Conservation (phyloP, 2,113 vertebrate genomes). For the Lichenostomus cassidix region DNA sequence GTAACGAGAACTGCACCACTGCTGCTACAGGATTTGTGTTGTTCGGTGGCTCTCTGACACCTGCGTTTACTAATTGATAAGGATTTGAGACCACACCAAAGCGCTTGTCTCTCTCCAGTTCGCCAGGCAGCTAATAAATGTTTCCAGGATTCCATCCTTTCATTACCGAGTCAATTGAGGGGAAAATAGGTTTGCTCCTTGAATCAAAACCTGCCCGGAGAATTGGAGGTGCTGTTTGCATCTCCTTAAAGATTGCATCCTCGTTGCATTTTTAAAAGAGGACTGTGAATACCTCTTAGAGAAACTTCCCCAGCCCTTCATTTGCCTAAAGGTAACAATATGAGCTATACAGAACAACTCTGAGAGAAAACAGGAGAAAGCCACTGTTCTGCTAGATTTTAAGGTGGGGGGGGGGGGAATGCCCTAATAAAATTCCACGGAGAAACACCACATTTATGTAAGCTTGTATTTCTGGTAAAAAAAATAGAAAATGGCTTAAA, state of each 20-base stretch:
- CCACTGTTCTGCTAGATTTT: not conserved
- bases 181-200: conserved; percentile 36
- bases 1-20: not conserved
- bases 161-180: not conserved
- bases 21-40: not conserved
- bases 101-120: not conserved
- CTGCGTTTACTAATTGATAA: conserved; percentile 20
- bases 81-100: not conserved
- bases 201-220: not conserved
- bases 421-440: not conserved
- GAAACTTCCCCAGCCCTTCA: not conserved
- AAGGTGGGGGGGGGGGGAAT: rapidly evolving
- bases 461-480: not conserved
- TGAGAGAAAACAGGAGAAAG: not conserved
- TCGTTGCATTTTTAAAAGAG: not conserved
- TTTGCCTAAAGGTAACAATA: not conserved
- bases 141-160: not conserved
- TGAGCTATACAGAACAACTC: not conserved
- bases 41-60: not conserved
- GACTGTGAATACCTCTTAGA: not conserved
- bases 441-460: not conserved
- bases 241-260: not conserved
- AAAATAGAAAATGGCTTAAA: not conserved
- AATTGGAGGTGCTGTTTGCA: not conserved
- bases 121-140: not conserved